phyloP scores from a whole-genome alignment of 2,113 vertebrate genomes.

The Catharus minimus region DNA sequence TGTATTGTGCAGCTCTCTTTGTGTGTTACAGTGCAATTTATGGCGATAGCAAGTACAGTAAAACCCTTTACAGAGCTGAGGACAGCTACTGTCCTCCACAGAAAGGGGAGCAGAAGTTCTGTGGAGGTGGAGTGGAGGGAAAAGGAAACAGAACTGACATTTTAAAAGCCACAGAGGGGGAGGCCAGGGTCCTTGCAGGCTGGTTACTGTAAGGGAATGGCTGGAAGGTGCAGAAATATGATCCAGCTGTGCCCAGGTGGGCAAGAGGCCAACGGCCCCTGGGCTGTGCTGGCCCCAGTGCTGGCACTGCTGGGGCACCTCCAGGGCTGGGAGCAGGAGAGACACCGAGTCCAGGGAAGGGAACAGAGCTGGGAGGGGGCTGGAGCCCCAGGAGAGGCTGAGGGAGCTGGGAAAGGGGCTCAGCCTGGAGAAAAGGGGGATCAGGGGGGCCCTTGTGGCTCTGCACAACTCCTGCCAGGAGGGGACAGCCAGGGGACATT shows the following conservation, averaged over 20 bases:
- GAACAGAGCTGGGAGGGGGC: background rate
- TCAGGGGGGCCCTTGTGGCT: background rate
- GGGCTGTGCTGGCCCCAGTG: background rate
- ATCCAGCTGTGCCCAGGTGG: background rate
- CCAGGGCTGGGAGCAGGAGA: background rate
- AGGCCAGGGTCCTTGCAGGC: slow-evolving; percentile 32
- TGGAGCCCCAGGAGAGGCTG: background rate
- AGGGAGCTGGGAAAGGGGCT: background rate
- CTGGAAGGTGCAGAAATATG: background rate
- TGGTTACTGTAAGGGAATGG: background rate
- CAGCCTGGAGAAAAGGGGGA: background rate
- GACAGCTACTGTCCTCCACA: slow-evolving; percentile 40
- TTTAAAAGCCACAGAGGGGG: slow-evolving; percentile 30
- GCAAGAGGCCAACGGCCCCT: background rate
- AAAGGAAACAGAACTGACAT: slow-evolving; percentile 17
- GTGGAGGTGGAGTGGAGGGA: background rate
- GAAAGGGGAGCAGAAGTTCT: background rate
- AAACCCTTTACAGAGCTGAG: slow-evolving; percentile 16
- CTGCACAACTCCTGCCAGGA: background rate
- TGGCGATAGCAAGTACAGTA: slow-evolving; percentile 13
- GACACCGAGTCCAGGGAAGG: rapidly evolving
- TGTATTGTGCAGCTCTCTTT: background rate
- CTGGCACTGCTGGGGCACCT: background rate
- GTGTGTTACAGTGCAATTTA: background rate
- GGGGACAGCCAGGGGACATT: background rate